phyloP scores from a whole-genome alignment of 1,140 invertebrate species.

The Habropoda laboriosa region DNA sequence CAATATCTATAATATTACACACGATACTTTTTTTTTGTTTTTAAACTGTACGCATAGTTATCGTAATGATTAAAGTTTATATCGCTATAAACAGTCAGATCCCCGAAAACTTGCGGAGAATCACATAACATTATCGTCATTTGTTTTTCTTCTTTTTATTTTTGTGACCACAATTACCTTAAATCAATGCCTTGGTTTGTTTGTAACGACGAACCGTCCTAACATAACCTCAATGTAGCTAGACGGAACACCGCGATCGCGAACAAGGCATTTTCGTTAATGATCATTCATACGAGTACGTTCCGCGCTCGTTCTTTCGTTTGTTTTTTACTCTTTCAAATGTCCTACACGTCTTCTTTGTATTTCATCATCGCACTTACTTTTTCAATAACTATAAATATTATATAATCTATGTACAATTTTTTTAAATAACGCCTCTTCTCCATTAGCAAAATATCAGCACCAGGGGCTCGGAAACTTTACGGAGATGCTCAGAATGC shows the following conservation, averaged over 20 bases:
- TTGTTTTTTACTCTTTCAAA: slow-evolving; percentile 7
- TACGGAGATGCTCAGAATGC: slow-evolving; percentile 43
- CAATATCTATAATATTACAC: slow-evolving; percentile 80
- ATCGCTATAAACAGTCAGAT: slow-evolving; percentile 78
- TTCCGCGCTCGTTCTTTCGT: too few relatives aligned
- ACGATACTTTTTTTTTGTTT: slow-evolving; percentile 72
- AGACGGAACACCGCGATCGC: slow-evolving; percentile 13
- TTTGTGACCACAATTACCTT: slow-evolving; percentile 41
- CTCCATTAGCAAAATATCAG: slow-evolving; percentile 66
- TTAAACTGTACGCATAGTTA: slow-evolving; percentile 79
- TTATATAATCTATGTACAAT: slow-evolving; percentile 77
- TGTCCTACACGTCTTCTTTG: slow-evolving; percentile 42
- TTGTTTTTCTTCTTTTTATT: slow-evolving; percentile 12
- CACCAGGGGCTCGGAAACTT: slow-evolving; percentile 40
- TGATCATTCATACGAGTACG: not conserved
- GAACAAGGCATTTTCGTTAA: slow-evolving; percentile 61
- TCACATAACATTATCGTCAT: slow-evolving; percentile 58
- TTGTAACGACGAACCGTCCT: slow-evolving; percentile 15
- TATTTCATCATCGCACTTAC: too few relatives aligned
- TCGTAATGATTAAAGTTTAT: slow-evolving; percentile 75
- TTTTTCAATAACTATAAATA: slow-evolving; percentile 76
- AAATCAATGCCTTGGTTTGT: slow-evolving; percentile 45
- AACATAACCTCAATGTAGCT: not conserved
- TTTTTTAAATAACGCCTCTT: slow-evolving; percentile 71
- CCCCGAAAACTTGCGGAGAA: slow-evolving; percentile 60